These are phyloP conservation scores for Aphelinus atriplicis DNA, from an alignment of 1,140 invertebrate species.

Conservation along the genomic window DNA sequence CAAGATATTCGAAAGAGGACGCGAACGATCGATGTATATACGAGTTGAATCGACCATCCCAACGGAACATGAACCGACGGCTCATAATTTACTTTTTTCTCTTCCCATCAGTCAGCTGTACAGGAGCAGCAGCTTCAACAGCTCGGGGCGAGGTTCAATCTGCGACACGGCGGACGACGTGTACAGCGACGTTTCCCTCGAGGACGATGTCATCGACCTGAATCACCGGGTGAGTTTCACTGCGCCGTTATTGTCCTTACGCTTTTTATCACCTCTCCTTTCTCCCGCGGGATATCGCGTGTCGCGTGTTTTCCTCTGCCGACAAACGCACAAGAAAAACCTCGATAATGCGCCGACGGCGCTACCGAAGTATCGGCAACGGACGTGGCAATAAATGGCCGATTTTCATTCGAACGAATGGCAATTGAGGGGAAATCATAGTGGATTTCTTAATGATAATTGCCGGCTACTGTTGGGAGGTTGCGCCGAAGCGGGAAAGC, in stretches of 20 bases:
- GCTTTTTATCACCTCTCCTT: not conserved
- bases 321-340: no score
- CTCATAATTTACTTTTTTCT: not conserved
- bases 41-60: no score
- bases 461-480: no score
- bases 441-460: no score
- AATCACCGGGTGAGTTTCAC: conserved; percentile 81
- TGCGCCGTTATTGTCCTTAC: conserved; percentile 8
- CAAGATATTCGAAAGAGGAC: no score
- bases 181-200: conserved; percentile 89
- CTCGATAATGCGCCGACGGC: no score
- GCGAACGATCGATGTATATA: no score
- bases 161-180: conserved; percentile 91
- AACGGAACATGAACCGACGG: no score
- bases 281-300: not conserved
- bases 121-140: conserved; percentile 89
- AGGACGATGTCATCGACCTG: conserved; percentile 90
- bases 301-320: not conserved
- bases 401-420: not conserved
- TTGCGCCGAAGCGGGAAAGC: no score
- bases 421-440: no score
- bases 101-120: conserved; percentile 80
- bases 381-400: no score
- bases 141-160: conserved; percentile 86
- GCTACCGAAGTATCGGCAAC: no score